A percentile compares a stretch with the other conserved stretches of the same genome.
phyloP scores from a whole-genome alignment of 2,888 invertebrate genomes.

The Folsomia candida region DNA sequence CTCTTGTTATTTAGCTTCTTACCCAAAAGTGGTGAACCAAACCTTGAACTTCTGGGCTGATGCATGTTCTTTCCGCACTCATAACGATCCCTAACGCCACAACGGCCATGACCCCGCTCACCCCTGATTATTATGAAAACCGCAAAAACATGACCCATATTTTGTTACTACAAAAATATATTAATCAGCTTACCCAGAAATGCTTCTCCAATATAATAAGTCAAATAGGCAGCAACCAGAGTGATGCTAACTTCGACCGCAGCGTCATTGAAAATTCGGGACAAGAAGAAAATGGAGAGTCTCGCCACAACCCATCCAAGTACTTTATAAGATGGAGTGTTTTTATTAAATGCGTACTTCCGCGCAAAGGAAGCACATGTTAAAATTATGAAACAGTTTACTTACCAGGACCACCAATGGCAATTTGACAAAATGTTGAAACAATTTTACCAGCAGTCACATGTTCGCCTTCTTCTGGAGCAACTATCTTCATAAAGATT shows the following conservation, averaged over 20 bases:
- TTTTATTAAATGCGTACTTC: too few relatives aligned
- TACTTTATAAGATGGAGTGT: too few relatives aligned
- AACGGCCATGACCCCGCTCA: slow-evolving; percentile 57
- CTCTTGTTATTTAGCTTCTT: too few relatives aligned
- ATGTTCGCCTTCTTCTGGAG: not conserved
- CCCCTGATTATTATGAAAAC: slow-evolving; percentile 24
- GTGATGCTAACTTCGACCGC: slow-evolving; percentile 56
- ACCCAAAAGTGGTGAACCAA: slow-evolving; percentile 55
- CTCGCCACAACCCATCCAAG: slow-evolving; percentile 55
- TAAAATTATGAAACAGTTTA: too few relatives aligned
- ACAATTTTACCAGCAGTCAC: slow-evolving; percentile 20
- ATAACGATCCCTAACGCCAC: slow-evolving; percentile 55
- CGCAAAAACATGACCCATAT: not conserved
- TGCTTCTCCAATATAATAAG: slow-evolving; percentile 53
- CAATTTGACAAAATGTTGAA: slow-evolving; percentile 27
- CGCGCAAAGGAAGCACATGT: too few relatives aligned
- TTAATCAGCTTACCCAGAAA: slow-evolving; percentile 12
- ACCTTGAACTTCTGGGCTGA: slow-evolving; percentile 56
- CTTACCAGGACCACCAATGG: slow-evolving; percentile 38
- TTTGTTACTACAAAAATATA: not conserved
- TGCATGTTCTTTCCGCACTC: slow-evolving; percentile 54
- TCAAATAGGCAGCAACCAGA: slow-evolving; percentile 55
- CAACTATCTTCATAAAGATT: slow-evolving; percentile 31
- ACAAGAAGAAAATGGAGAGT: slow-evolving; percentile 53
- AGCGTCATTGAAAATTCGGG: slow-evolving; percentile 54